Percentiles rank a stretch among this genome's conserved stretches.
Evolutionary conservation across 2,797 vertebrate species (phyloP).

Genomic region (Synanceia verrucosa): DNA sequence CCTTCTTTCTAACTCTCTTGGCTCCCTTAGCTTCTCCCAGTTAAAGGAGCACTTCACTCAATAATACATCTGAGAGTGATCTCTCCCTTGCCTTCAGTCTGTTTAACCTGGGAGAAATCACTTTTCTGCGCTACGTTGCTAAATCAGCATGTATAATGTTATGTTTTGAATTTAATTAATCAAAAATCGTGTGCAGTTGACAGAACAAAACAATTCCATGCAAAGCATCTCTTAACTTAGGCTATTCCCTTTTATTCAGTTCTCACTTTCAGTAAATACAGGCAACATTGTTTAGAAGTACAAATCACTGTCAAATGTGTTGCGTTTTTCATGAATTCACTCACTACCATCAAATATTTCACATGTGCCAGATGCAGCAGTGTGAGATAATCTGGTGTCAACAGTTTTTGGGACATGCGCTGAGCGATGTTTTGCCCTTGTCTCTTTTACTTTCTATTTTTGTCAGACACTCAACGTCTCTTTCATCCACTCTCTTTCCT

Average conservation of each 20-base stretch:
- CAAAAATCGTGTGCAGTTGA: constrained; percentile 8
- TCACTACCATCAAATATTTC: constrained; percentile 2
- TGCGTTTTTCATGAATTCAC: constrained; percentile 19
- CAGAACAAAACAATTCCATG: neutral
- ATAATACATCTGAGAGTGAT: constrained; percentile 47
- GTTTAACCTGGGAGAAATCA: constrained; percentile 17
- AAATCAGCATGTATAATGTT: neutral
- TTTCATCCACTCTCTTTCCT: constrained; percentile 42
- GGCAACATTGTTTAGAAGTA: constrained; percentile 6
- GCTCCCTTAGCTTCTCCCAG: constrained; percentile 29
- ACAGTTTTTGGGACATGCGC: constrained; percentile 22
- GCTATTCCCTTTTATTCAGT: constrained; percentile 17
- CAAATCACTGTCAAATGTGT: constrained; percentile 7
- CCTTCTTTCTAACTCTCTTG: constrained; percentile 8
- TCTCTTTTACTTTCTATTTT: constrained; percentile 50
- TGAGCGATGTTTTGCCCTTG: constrained; percentile 18
- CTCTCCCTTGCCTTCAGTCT: constrained; percentile 20
- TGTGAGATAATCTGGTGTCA: constrained; percentile 40
- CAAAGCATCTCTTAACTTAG: neutral
- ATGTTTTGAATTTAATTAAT: constrained; percentile 3
- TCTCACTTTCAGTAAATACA: constrained; percentile 11
- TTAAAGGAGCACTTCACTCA: constrained; percentile 54
- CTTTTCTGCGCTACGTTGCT: neutral
- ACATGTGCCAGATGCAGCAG: constrained; percentile 17
- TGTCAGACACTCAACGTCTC: constrained; percentile 23